phyloP scores from a whole-genome alignment of 1,140 invertebrate genomes.

The Scaptomyza montana region DNA sequence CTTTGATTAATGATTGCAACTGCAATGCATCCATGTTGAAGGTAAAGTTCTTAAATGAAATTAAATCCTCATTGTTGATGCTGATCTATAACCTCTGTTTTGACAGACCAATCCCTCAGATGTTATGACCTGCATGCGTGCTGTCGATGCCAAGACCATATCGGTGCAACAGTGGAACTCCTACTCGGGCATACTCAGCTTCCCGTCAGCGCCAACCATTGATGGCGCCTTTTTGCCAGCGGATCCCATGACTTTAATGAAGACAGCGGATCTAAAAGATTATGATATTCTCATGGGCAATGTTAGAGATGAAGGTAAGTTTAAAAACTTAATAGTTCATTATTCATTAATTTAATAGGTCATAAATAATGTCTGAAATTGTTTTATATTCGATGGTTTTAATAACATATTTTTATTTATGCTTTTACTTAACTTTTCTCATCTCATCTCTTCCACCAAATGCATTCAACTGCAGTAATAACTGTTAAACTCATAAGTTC shows the following conservation, averaged over 20 bases:
- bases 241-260: constrained; percentile 92
- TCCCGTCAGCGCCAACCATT: constrained; percentile 94
- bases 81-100: background rate
- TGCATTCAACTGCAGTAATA: too few species aligned
- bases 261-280: constrained; percentile 91
- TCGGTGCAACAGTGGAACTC: constrained; percentile 95
- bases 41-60: constrained; percentile 73
- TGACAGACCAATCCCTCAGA: constrained; percentile 85
- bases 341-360: too few species aligned
- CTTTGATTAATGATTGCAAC: constrained; percentile 91
- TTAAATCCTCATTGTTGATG: background rate
- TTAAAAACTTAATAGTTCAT: too few species aligned
- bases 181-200: constrained; percentile 94
- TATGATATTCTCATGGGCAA: constrained; percentile 94
- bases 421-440: too few species aligned
- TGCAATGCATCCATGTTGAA: constrained; percentile 91
- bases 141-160: constrained; percentile 92
- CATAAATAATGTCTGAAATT: too few species aligned
- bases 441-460: too few species aligned
- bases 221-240: constrained; percentile 93
- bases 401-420: too few species aligned
- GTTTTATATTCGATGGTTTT: too few species aligned
- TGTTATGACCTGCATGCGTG: constrained; percentile 94
- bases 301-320: constrained; percentile 94
- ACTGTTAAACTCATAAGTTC: too few species aligned